Conservation (phyloP, 2,797 vertebrate species). For the Artibeus lituratus region DNA sequence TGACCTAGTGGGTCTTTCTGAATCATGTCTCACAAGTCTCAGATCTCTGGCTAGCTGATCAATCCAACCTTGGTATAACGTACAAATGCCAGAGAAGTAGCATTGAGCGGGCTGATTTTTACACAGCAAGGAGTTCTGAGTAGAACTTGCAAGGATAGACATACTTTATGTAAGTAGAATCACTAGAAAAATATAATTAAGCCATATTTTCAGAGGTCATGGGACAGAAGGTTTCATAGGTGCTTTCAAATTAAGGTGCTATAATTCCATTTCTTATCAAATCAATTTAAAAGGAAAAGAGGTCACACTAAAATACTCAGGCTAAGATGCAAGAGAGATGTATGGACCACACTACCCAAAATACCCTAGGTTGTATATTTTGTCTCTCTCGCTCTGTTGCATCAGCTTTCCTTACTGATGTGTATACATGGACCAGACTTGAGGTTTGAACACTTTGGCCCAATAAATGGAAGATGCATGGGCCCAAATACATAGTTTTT, state of each 20-base stretch:
- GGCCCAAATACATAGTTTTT: not conserved
- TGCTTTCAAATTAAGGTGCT: not conserved
- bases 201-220: not conserved
- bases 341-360: not conserved
- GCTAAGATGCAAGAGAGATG: not conserved
- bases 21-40: not conserved
- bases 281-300: conserved; percentile 11
- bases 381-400: not conserved
- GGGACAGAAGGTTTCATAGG: not conserved
- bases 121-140: not conserved
- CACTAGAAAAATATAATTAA: not conserved
- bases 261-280: not conserved
- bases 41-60: not conserved
- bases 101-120: not conserved
- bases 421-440: not conserved
- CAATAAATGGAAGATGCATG: not conserved
- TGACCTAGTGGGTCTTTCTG: not conserved
- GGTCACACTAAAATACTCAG: not conserved
- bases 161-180: not conserved
- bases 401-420: not conserved
- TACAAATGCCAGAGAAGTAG: not conserved
- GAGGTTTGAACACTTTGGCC: not conserved
- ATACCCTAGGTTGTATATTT: not conserved
- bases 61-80: not conserved
- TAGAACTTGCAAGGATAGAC: not conserved